phyloP scores from a whole-genome alignment of 1,140 invertebrate species.

The Macrostomum lignano region DNA sequence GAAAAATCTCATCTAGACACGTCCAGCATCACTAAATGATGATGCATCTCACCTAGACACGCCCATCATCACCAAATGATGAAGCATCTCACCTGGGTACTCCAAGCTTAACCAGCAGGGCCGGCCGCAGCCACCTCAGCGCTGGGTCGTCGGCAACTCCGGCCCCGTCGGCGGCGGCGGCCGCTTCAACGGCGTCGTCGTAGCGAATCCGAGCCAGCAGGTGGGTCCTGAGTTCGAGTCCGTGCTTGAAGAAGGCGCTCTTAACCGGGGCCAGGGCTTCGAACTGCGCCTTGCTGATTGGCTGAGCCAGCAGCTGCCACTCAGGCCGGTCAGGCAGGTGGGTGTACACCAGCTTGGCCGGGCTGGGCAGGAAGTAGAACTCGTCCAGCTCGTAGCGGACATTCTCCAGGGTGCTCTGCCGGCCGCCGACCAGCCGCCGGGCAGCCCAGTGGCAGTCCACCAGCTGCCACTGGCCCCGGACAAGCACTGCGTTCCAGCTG shows the following conservation, averaged over 20 bases:
- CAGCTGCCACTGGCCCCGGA: constrained; percentile 23
- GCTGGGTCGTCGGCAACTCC: too few relatives aligned
- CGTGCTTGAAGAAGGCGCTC: constrained; percentile 27
- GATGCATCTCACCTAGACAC: too few relatives aligned
- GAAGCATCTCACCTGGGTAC: too few relatives aligned
- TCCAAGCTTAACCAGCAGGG: too few relatives aligned
- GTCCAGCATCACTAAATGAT: too few relatives aligned
- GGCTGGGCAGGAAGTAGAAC: constrained; percentile 25
- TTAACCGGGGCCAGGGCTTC: constrained; percentile 27
- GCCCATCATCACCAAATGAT: too few relatives aligned
- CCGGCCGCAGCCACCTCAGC: too few relatives aligned
- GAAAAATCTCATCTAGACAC: too few relatives aligned
- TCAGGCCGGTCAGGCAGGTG: constrained; percentile 23
- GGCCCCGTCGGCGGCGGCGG: too few relatives aligned
- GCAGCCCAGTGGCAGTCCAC: constrained; percentile 28
- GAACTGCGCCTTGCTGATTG: constrained; percentile 18
- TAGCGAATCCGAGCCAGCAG: too few relatives aligned
- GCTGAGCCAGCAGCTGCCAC: constrained; percentile 24
- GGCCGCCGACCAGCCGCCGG: constrained; percentile 22
- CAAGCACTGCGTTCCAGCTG: constrained; percentile 26
- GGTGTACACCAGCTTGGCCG: constrained; percentile 25
- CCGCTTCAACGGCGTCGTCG: too few relatives aligned
- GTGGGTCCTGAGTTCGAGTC: constrained; percentile 23
- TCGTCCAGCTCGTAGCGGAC: constrained; percentile 23
- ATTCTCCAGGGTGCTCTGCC: constrained; percentile 13